Evolutionary conservation across 2,888 invertebrate genomes (phyloP).

Genomic region (Magallana nippona): DNA sequence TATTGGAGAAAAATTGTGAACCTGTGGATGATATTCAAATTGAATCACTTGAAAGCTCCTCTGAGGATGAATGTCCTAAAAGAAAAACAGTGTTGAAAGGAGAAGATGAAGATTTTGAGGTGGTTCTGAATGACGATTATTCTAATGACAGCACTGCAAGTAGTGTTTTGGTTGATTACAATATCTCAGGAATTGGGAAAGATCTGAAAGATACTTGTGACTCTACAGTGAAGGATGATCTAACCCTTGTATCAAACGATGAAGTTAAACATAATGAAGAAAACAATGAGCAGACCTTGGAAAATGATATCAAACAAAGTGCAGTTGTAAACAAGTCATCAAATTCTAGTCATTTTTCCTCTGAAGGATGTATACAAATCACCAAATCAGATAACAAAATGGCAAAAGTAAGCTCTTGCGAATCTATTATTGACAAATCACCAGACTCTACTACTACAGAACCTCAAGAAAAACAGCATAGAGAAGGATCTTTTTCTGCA

Average conservation of each 20-base stretch:
- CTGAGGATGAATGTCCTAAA: background rate
- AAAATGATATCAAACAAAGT: background rate
- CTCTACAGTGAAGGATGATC: background rate
- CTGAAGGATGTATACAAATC: background rate
- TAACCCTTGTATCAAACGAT: background rate
- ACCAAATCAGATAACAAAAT: background rate
- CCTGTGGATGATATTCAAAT: slow-evolving; percentile 1
- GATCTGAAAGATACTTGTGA: background rate
- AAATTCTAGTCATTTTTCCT: background rate
- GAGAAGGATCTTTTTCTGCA: background rate
- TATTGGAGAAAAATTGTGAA: background rate
- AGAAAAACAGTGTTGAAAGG: background rate
- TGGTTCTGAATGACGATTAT: slow-evolving; percentile 21
- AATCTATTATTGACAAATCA: background rate
- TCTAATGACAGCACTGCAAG: slow-evolving; percentile 17
- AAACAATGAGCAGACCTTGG: background rate
- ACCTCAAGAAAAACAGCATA: background rate
- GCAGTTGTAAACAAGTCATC: background rate
- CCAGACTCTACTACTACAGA: slow-evolving; percentile 22
- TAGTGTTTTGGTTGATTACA: background rate
- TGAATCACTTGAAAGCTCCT: slow-evolving; percentile 5
- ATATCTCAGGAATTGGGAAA: background rate
- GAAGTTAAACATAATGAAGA: background rate
- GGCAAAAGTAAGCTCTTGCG: background rate
- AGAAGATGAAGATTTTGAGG: slow-evolving; percentile 10